Percentiles rank a stretch among this genome's conserved stretches.
These are phyloP conservation scores for Zeugodacus cucurbitae DNA, from an alignment of 1,140 invertebrate species.

Conservation along the genomic window DNA sequence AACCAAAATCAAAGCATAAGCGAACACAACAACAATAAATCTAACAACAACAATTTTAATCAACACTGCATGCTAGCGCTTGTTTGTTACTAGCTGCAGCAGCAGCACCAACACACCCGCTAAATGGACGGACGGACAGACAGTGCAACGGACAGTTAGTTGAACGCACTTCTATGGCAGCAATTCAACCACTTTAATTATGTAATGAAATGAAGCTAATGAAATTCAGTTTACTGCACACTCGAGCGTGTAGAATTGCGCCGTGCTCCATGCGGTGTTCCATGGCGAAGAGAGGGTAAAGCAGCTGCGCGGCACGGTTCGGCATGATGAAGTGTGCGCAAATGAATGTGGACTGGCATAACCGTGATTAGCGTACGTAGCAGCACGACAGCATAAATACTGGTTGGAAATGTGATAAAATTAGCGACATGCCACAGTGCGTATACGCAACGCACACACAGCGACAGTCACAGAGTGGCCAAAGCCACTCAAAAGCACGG, in stretches of 20 bases:
- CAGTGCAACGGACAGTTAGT: background rate
- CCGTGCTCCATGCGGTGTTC: background rate
- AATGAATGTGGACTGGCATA: background rate
- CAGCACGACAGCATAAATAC: background rate
- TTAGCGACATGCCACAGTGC: constrained; percentile 2
- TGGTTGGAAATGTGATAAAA: constrained; percentile 16
- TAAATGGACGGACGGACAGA: background rate
- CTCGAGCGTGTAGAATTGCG: background rate
- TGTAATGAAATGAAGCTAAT: constrained; percentile 37
- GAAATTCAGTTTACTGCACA: constrained; percentile 37
- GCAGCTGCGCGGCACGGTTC: background rate
- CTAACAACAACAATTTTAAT: background rate
- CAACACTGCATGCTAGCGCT: background rate
- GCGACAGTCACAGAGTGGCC: background rate
- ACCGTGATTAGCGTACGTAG: background rate
- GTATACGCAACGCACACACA: background rate
- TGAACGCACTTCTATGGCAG: background rate
- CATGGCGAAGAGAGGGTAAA: background rate
- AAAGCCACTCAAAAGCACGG: background rate
- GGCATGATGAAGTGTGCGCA: background rate
- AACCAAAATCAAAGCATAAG: background rate
- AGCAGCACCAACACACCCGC: background rate
- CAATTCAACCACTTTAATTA: constrained; percentile 36
- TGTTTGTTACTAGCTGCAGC: background rate
- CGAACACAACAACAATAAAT: background rate